Percentiles rank a stretch among this genome's conserved stretches.
Evolutionary conservation across 2,113 vertebrate species (phyloP).

Genomic region (Cottus gobio): DNA sequence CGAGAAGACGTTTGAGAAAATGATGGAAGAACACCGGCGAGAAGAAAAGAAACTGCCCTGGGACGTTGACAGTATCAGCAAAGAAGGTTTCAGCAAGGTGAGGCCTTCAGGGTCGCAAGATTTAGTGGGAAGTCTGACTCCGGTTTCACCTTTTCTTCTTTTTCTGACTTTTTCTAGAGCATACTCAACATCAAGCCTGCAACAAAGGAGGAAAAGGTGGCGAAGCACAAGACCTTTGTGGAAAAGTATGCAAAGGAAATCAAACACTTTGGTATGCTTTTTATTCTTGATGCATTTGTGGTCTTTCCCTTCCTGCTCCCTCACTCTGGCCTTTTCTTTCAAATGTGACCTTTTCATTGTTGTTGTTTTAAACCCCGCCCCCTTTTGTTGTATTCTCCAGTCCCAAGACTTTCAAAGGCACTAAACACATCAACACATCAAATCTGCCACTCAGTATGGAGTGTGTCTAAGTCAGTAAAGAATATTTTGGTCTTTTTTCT

Average conservation of each 20-base stretch:
- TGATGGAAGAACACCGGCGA: conserved; percentile 82
- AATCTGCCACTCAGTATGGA: too few species aligned
- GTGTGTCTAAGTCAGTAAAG: neutral
- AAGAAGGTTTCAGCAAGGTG: conserved; percentile 94
- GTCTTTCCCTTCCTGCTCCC: neutral
- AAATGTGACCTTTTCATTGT: neutral
- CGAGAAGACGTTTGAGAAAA: conserved; percentile 83
- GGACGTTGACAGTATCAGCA: conserved; percentile 93
- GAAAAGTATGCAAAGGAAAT: conserved; percentile 88
- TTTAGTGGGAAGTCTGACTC: neutral
- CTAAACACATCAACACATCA: too few species aligned
- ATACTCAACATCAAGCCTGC: conserved; percentile 86
- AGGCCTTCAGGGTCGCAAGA: neutral
- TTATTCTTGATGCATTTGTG: neutral
- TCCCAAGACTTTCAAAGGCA: neutral
- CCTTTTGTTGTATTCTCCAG: neutral
- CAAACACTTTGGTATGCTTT: conserved; percentile 88
- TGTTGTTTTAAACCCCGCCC: neutral
- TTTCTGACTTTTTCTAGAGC: conserved; percentile 78
- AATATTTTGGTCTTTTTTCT: neutral
- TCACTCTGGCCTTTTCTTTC: neutral
- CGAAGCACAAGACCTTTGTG: conserved; percentile 89
- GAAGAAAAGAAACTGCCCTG: conserved; percentile 91
- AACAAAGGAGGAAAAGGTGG: conserved; percentile 80
- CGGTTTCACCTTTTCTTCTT: neutral